A percentile compares a stretch with the other conserved stretches of the same genome.
Evolutionary conservation across 2,113 vertebrate species (phyloP).

Genomic region (Alethe diademata): DNA sequence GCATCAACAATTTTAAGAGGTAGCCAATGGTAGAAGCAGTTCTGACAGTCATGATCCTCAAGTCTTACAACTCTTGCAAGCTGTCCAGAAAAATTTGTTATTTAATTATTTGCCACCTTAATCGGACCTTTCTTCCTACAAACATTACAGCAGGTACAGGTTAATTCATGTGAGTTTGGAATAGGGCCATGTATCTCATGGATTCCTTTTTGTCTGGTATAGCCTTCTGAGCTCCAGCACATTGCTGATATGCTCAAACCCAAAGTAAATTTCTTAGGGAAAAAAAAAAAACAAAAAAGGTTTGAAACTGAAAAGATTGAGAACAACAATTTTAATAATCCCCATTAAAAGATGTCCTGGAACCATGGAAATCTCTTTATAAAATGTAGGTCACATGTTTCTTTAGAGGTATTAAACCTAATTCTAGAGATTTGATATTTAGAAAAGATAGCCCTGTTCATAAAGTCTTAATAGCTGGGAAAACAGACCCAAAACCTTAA

Average conservation of each 20-base stretch:
- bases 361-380: background rate
- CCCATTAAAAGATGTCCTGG: background rate
- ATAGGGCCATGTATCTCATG: background rate
- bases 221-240: background rate
- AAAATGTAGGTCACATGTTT: background rate
- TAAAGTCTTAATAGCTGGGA: background rate
- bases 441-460: background rate
- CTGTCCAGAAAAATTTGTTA: background rate
- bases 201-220: background rate
- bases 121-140: background rate
- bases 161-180: background rate
- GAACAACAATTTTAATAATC: background rate
- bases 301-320: background rate
- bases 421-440: background rate
- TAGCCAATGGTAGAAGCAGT: background rate
- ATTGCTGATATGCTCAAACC: background rate
- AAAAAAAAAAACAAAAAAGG: accelerated
- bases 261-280: background rate
- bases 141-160: background rate
- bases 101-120: background rate
- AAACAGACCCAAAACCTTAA: background rate
- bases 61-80: background rate
- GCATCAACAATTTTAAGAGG: background rate
- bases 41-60: background rate
- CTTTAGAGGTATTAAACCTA: background rate